phyloP scores from a whole-genome alignment of 2,888 invertebrate genomes.

The Dasypogon diadema region DNA sequence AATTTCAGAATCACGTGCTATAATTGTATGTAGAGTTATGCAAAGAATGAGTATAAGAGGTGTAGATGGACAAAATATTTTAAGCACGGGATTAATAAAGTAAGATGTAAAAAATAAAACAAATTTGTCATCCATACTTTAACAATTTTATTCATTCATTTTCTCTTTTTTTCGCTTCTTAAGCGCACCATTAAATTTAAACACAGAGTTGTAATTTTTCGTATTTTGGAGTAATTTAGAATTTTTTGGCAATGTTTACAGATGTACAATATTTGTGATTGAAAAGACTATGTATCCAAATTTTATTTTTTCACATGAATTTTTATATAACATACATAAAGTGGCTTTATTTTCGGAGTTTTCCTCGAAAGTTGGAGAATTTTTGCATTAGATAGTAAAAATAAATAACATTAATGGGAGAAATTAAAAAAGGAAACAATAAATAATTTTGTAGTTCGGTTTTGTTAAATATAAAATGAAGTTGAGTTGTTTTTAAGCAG shows the following conservation, averaged over 20 bases:
- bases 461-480: too few species aligned
- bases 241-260: constrained; percentile 9
- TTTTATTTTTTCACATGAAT: constrained; percentile 11
- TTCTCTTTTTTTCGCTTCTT: not conserved
- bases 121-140: constrained; percentile 12
- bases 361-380: constrained; percentile 16
- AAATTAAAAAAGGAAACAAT: too few species aligned
- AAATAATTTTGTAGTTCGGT: too few species aligned
- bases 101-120: not conserved
- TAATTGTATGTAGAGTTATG: too few species aligned
- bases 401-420: too few species aligned
- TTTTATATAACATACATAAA: not conserved
- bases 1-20: too few species aligned
- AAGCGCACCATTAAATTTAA: constrained; percentile 29
- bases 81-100: too few species aligned
- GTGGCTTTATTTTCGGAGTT: not conserved
- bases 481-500: too few species aligned
- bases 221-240: constrained; percentile 23
- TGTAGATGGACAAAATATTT: too few species aligned
- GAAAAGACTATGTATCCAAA: constrained; percentile 24
- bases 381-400: too few species aligned
- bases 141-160: constrained; percentile 43
- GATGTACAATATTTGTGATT: not conserved
- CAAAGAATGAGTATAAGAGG: too few species aligned
- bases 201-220: constrained; percentile 30